These are phyloP conservation scores for Plectrocnemia conspersa DNA, from an alignment of 1,140 invertebrate genomes.

Conservation along the genomic window DNA sequence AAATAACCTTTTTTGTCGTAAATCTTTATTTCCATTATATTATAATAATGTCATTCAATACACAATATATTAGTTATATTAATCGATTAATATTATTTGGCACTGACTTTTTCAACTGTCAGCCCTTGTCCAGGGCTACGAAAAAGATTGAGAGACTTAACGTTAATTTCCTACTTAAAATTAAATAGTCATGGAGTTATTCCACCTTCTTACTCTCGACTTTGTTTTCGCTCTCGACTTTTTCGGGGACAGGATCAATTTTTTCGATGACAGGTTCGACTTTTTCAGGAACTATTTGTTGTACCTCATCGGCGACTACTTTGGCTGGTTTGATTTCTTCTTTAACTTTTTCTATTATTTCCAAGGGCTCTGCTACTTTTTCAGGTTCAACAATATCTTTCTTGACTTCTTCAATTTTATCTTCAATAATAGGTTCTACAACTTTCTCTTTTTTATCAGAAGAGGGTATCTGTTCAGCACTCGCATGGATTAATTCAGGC, in stretches of 20 bases:
- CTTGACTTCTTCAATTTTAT: background rate
- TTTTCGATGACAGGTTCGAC: no score
- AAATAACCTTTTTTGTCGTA: no score
- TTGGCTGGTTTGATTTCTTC: background rate
- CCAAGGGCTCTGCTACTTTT: conserved; percentile 11
- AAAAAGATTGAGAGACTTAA: conserved; percentile 9
- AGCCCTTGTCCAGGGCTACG: background rate
- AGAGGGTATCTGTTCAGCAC: conserved; percentile 1
- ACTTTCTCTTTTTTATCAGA: conserved; percentile 4
- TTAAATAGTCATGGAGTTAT: background rate
- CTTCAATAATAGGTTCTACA: background rate
- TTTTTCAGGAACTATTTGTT: no score
- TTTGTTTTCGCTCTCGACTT: background rate
- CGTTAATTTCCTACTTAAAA: background rate
- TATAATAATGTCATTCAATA: no score
- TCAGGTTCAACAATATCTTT: conserved; percentile 5
- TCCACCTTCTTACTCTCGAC: background rate
- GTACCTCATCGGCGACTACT: conserved; percentile 1
- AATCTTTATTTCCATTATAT: no score
- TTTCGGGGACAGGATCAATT: background rate
- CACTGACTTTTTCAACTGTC: conserved; percentile 8
- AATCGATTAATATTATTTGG: conserved; percentile 23
- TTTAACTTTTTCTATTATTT: background rate
- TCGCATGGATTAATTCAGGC: conserved; percentile 14
- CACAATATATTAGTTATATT: no score